Conservation (phyloP, 2,888 invertebrate species). For the Ophioninae sp. region DNA sequence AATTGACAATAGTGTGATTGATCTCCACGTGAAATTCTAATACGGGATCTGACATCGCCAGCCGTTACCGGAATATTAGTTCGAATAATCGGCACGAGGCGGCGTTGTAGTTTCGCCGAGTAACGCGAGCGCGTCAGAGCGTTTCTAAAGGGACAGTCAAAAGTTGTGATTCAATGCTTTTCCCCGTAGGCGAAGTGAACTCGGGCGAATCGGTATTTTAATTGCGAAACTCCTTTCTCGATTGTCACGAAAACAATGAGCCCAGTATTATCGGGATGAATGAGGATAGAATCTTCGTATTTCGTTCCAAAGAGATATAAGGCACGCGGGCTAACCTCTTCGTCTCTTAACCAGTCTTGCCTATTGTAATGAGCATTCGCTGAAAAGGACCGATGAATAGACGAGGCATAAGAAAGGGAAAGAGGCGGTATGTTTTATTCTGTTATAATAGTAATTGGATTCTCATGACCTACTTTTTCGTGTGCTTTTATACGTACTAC, state of each 20-base stretch:
- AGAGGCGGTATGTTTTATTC: slow-evolving; percentile 44
- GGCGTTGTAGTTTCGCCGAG: background rate
- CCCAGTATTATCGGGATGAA: slow-evolving; percentile 24
- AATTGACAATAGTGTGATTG: too few species aligned
- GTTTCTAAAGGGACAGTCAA: background rate
- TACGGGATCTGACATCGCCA: background rate
- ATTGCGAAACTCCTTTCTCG: slow-evolving; percentile 24
- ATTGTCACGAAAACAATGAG: slow-evolving; percentile 26
- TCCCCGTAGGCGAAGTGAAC: slow-evolving; percentile 11
- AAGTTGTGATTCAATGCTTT: slow-evolving; percentile 5
- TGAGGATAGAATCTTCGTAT: slow-evolving; percentile 19
- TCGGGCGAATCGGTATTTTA: slow-evolving; percentile 41
- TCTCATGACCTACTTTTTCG: slow-evolving; percentile 59
- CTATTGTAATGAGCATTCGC: slow-evolving; percentile 29
- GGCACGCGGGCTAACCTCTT: background rate
- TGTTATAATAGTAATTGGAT: slow-evolving; percentile 56
- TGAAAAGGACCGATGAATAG: slow-evolving; percentile 45
- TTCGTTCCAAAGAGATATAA: slow-evolving; percentile 33
- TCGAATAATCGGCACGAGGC: background rate
- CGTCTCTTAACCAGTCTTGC: slow-evolving; percentile 2
- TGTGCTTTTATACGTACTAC: slow-evolving; percentile 37
- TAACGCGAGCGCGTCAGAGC: background rate
- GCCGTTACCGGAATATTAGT: background rate
- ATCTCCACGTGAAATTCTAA: too few species aligned
- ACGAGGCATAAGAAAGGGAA: slow-evolving; percentile 40